These are phyloP conservation scores for Magallana ariakensis DNA, from an alignment of 1,140 invertebrate species.

Conservation along the genomic window DNA sequence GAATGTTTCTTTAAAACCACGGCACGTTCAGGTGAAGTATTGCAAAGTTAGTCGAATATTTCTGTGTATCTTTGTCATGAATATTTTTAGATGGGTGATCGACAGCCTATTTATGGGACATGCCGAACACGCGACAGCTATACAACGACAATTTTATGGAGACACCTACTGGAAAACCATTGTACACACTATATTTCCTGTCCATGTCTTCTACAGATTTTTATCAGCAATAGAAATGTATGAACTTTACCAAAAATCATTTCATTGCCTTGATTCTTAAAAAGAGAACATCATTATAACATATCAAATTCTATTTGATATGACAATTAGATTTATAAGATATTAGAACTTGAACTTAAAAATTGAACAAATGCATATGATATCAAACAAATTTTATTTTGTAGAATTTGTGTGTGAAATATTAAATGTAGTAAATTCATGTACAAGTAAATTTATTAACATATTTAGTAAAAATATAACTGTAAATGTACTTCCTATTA, in stretches of 20 bases:
- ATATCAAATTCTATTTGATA: no score
- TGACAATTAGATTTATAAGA: no score
- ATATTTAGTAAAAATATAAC: no score
- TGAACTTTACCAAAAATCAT: slow-evolving; percentile 57
- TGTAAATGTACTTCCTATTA: no score
- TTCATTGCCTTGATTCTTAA: neutral
- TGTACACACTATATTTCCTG: slow-evolving; percentile 69
- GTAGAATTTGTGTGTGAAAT: no score
- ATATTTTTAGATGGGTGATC: neutral
- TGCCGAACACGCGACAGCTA: neutral
- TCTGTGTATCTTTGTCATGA: neutral
- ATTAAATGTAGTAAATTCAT: no score
- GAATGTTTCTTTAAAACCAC: neutral
- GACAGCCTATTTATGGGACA: neutral
- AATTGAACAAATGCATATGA: no score
- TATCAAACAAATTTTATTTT: no score
- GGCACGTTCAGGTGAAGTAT: neutral
- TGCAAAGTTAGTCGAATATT: neutral
- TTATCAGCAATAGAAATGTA: slow-evolving; percentile 68
- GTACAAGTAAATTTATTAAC: no score
- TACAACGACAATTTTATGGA: neutral
- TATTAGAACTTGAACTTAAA: no score
- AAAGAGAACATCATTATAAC: no score
- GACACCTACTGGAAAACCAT: slow-evolving; percentile 53
- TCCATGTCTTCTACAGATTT: slow-evolving; percentile 71